Percentiles rank a stretch among this genome's conserved stretches.
phyloP scores from a whole-genome alignment of 2,113 vertebrate genomes.

The Perognathus longimembris region DNA sequence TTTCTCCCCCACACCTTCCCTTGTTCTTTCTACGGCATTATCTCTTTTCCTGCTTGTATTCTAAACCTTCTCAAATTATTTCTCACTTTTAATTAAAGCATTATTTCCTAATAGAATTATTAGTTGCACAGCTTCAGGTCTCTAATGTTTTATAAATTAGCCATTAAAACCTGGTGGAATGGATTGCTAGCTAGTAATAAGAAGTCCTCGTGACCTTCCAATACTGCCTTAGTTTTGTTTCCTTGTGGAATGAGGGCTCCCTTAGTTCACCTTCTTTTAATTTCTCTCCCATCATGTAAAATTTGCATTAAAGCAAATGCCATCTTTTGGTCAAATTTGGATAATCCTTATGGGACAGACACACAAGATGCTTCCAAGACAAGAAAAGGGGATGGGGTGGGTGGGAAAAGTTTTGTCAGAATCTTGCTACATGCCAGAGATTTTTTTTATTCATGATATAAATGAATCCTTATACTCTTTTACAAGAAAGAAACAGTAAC shows the following conservation, averaged over 20 bases:
- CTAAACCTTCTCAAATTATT: neutral
- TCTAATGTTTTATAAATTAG: neutral
- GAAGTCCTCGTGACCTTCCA: neutral
- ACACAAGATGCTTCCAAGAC: neutral
- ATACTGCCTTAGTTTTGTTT: constrained; percentile 21
- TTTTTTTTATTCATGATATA: neutral
- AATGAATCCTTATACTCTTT: neutral
- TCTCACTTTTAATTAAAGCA: constrained; percentile 52
- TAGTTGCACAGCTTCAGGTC: neutral
- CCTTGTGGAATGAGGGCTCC: neutral
- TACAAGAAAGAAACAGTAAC: neutral
- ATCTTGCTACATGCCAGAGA: neutral
- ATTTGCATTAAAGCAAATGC: neutral
- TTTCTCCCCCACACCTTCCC: neutral
- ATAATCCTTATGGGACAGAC: neutral
- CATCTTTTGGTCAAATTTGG: neutral
- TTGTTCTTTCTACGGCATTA: neutral
- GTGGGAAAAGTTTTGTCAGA: neutral
- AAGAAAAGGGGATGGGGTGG: neutral
- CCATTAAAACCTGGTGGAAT: neutral
- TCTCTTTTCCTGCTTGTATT: constrained; percentile 7
- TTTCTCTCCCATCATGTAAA: neutral
- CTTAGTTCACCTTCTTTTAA: neutral
- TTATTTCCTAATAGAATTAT: constrained; percentile 35
- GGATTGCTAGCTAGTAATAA: neutral